Evolutionary conservation across 2,888 invertebrate genomes (phyloP), one percentile per base, ranked within the genome.

Genomic region (Drosophila imparisetae): DNA sequence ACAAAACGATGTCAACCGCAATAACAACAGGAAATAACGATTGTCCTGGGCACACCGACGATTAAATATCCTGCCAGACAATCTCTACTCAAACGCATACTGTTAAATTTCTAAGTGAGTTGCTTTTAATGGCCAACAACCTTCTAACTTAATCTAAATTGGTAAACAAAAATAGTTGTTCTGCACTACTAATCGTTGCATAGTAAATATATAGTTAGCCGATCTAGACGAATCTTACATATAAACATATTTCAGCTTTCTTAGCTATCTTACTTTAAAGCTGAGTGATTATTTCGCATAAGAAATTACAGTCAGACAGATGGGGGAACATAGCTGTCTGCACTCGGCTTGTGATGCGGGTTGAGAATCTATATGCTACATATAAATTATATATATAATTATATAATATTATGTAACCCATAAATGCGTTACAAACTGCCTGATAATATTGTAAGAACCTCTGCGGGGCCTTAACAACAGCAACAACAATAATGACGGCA

Each of bases 1-100:
- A 90, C 88, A 87, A 85, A 89, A 89, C 80, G 90, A 85, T 89
- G 90, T 83, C 90, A 90, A 83, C 90, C 88, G 78, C 90, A 88
- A 89, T 74, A 80, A 75, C 85, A 81, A 76, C 81, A 45, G 10
- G 24, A 15, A 45, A 45, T 24, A 15, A 8, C 2, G 15, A 15
- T 15, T 45, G 8, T 1, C 45, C 21, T 7, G 21, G 21, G 2
- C 2, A 15, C 7, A 45, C 13, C 45, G 45, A 45, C 45, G 4
- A 24, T 4, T 45, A 24, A 45, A 45, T 45, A 15, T 15, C 8
- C 24, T 45, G 15, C 7, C 24, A 7, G 15, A 24, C 2, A 4
- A 15, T 15, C 15, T 7, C 8, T 0, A 4, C 2, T 8, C 24
- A 45, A 13, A 7, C 13, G 1, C 24, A 24, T 24, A 24, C 15